phyloP scores from a whole-genome alignment of 2,888 invertebrate genomes.

The Tortricodes alternella region DNA sequence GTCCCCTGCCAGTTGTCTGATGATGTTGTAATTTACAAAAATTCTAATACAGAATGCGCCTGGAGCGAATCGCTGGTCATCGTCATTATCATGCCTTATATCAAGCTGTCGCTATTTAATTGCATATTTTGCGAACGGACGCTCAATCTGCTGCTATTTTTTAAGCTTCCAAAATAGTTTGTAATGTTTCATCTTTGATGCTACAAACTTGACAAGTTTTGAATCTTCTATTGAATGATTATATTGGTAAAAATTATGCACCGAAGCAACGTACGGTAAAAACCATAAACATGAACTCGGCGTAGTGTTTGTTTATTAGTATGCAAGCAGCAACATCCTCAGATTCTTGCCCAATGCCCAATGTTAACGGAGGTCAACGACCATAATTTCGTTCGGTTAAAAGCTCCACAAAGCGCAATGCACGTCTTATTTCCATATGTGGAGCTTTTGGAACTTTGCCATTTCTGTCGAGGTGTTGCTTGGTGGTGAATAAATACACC shows the following conservation, averaged over 20 bases:
- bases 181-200: no score
- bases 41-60: slow-evolving; percentile 20
- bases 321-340: slow-evolving; percentile 59
- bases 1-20: slow-evolving; percentile 23
- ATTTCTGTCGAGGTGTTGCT: not conserved
- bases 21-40: slow-evolving; percentile 16
- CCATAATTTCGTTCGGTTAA: slow-evolving; percentile 42
- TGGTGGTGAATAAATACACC: no score
- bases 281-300: slow-evolving; percentile 33
- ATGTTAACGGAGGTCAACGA: slow-evolving; percentile 60
- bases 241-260: no score
- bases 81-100: slow-evolving; percentile 18
- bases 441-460: slow-evolving; percentile 8
- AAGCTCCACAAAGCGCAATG: slow-evolving; percentile 30
- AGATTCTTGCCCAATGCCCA: slow-evolving; percentile 57
- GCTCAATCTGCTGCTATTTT: no score
- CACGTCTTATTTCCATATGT: slow-evolving; percentile 26
- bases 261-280: slow-evolving; percentile 16
- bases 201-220: no score
- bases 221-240: no score
- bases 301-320: slow-evolving; percentile 48
- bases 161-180: no score
- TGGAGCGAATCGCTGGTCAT: slow-evolving; percentile 20
- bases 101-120: no score
- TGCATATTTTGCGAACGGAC: no score